Conservation (phyloP, 1,140 invertebrate genomes). For the Zaprionus capensis region DNA sequence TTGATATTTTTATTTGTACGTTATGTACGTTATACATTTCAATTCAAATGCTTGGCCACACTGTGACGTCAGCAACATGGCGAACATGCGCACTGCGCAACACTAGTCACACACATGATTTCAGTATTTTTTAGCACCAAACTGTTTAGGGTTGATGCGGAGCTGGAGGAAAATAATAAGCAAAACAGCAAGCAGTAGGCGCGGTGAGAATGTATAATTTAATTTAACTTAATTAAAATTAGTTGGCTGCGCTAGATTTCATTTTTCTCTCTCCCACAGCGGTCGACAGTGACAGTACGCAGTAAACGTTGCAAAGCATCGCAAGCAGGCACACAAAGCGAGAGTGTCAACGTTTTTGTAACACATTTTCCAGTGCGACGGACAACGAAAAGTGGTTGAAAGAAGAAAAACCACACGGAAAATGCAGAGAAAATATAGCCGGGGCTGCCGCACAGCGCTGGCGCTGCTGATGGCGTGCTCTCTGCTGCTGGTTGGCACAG, state of each 20-base stretch:
- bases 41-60: constrained; percentile 22
- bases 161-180: constrained; percentile 37
- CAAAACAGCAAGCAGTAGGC: constrained; percentile 56
- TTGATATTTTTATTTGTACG: background rate
- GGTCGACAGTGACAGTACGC: constrained; percentile 46
- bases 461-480: constrained; percentile 52
- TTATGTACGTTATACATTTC: background rate
- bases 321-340: constrained; percentile 26
- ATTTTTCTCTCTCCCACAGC: constrained; percentile 58
- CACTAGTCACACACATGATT: constrained; percentile 15
- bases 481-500: constrained; percentile 37
- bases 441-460: constrained; percentile 59
- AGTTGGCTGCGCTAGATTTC: constrained; percentile 68
- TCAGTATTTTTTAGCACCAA: constrained; percentile 35
- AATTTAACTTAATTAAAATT: constrained; percentile 77
- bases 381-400: constrained; percentile 34
- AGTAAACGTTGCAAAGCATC: constrained; percentile 59
- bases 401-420: constrained; percentile 35
- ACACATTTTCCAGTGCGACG: constrained; percentile 6
- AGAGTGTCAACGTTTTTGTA: constrained; percentile 26
- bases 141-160: constrained; percentile 31
- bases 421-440: constrained; percentile 60
- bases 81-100: constrained; percentile 39
- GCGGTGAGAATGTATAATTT: constrained; percentile 73
- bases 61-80: constrained; percentile 36